Evolutionary conservation across 2,888 invertebrate species (phyloP), one percentile per base, ranked within the genome.

Genomic region (Amblyteles armatorius): DNA sequence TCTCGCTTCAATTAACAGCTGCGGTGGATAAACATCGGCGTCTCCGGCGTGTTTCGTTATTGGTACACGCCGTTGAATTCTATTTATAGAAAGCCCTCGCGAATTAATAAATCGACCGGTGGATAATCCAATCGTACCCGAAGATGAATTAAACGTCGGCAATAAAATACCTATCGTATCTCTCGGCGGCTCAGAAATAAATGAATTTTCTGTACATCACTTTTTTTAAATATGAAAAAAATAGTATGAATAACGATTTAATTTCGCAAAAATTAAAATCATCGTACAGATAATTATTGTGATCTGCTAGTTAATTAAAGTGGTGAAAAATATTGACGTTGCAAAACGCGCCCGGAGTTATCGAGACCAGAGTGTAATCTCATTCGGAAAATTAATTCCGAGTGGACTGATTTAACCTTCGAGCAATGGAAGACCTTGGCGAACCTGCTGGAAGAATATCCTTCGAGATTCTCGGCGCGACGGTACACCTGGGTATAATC

Each of bases 1-100:
- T 84, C 77, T 67, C 50, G 60, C 68, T 79, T 79, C 77, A 60
- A 86, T 87, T 86, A 83, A 72, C 83, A 86, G 65, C 84, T 87
- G 82, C 68, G 19, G 52, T 48, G 79, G 82, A 78, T 77, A 74
- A 55, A 9, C 73, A 74, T 33, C 63, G 13, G 57, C 48, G 63
- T 76, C 26, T 44, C 22, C 36, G 52, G 60, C 63, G 6, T 36
- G 29, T 19, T 76, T 83, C 36, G 74, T 85, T 22, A 65, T 82
- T 82, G 63, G 60, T 76, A 65, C 48, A 36, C 44, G 74, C 48
- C 50, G 68, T 78, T 19, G 60, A 71, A 84, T 73, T 77, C 50
- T 67, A 74, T 63, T 68, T 55, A 65, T 50, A 55, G 50, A n/a
- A n/a, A 69, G 52, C 68, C 73, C 68, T 69, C 72, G 68, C 55